Conservation (phyloP, 1,140 invertebrate species). For the Scylla paramamosain region DNA sequence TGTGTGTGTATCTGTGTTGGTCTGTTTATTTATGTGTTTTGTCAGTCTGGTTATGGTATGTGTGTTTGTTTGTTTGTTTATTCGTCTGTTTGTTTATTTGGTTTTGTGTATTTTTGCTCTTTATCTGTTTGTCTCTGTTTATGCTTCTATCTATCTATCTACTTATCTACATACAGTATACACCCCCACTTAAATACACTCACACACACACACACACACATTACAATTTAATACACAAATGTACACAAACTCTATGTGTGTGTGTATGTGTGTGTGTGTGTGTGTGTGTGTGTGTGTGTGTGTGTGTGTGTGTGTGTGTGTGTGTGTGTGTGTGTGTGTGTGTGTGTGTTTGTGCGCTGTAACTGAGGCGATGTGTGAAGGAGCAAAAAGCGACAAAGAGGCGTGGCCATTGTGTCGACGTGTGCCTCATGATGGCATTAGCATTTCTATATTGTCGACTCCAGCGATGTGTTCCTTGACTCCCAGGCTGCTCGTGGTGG, state of each 20-base stretch:
- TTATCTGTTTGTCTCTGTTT: too few relatives aligned
- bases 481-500: background rate
- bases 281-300: background rate
- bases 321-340: background rate
- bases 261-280: conserved; percentile 1
- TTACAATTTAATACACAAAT: too few relatives aligned
- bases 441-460: background rate
- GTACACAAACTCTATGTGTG: too few relatives aligned
- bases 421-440: background rate
- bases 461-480: background rate
- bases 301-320: conserved; percentile 20
- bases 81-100: too few relatives aligned
- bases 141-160: too few relatives aligned
- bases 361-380: background rate
- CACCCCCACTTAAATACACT: too few relatives aligned
- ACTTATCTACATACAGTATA: too few relatives aligned
- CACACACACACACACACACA: too few relatives aligned
- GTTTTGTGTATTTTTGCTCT: too few relatives aligned
- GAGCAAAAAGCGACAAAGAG: conserved; percentile 2
- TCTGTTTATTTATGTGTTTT: too few relatives aligned
- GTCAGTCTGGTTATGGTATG: too few relatives aligned
- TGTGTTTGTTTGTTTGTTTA: too few relatives aligned
- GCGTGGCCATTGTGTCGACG: background rate
- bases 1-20: background rate
- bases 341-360: background rate